A percentile compares a stretch with the other conserved stretches of the same genome.
These are phyloP conservation scores for Thripadectes ignobilis DNA, from an alignment of 2,797 vertebrate genomes.

Conservation along the genomic window DNA sequence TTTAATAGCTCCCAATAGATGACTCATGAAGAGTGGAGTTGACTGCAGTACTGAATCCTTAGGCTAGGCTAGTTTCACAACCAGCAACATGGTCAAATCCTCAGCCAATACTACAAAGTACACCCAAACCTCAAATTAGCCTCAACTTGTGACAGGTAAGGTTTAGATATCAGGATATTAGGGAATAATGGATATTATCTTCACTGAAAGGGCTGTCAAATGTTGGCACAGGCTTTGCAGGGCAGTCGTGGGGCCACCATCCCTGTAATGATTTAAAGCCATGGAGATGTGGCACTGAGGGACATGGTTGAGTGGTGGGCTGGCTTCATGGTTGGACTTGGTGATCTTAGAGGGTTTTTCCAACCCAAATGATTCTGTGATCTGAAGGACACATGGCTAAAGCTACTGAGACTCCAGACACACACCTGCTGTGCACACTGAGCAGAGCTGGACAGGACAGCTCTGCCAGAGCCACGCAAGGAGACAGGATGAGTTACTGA, in stretches of 20 bases:
- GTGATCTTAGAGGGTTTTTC: neutral
- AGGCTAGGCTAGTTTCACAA: no score
- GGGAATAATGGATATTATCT: no score
- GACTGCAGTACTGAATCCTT: no score
- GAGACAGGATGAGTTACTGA: neutral
- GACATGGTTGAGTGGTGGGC: no score
- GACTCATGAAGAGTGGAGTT: no score
- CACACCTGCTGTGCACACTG: accelerated
- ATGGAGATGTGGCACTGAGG: neutral
- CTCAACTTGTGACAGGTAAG: neutral
- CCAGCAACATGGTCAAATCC: no score
- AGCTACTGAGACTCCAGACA: neutral
- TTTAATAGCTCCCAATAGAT: no score
- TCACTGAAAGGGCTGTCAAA: neutral
- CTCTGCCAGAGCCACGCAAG: neutral
- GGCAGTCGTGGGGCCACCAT: neutral
- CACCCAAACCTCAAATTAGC: no score
- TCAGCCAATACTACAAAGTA: no score
- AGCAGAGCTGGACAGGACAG: no score
- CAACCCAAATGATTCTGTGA: neutral
- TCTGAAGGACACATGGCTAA: accelerated
- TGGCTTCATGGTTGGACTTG: no score
- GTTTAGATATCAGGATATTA: neutral
- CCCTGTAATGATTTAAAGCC: neutral
- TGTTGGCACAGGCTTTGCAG: neutral